Conservation (phyloP, 2,888 invertebrate species). For the Andrena flavipes region DNA sequence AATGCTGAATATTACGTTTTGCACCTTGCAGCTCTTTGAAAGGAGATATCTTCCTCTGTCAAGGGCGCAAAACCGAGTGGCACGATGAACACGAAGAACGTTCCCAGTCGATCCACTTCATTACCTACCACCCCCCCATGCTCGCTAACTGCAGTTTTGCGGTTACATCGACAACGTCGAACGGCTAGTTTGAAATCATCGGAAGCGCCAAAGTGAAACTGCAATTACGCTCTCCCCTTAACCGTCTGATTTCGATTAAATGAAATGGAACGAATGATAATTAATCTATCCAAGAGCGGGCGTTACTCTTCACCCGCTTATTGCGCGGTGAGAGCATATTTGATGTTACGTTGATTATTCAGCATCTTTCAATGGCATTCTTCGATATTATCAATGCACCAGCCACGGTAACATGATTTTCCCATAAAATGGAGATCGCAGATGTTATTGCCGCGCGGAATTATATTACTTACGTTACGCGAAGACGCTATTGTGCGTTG, state of each 20-base stretch:
- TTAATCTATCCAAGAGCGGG: constrained; percentile 2
- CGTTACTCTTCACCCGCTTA: not conserved
- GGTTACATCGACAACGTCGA: constrained; percentile 1
- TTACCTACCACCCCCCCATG: constrained; percentile 1
- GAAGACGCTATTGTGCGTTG: constrained; percentile 22
- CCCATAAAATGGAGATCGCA: constrained; percentile 13
- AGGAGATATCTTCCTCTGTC: constrained; percentile 10
- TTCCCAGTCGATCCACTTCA: constrained; percentile 25
- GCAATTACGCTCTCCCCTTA: not conserved
- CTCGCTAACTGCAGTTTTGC: not conserved
- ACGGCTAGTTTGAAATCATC: not conserved
- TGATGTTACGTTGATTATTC: too few species aligned
- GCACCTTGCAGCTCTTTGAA: constrained; percentile 60
- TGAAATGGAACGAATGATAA: constrained; percentile 12
- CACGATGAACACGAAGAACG: constrained; percentile 13
- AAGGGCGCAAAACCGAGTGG: constrained; percentile 9
- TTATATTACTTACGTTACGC: constrained; percentile 30
- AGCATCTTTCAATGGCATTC: too few species aligned
- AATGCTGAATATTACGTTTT: constrained; percentile 72
- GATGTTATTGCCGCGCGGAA: constrained; percentile 27
- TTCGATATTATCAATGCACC: too few species aligned
- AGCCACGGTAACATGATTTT: too few species aligned
- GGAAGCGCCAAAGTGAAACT: not conserved
- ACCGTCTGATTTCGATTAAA: constrained; percentile 8
- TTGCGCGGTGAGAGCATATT: too few species aligned